These are phyloP conservation scores for Pammene fasciana DNA, from an alignment of 2,888 invertebrate species.

Conservation along the genomic window DNA sequence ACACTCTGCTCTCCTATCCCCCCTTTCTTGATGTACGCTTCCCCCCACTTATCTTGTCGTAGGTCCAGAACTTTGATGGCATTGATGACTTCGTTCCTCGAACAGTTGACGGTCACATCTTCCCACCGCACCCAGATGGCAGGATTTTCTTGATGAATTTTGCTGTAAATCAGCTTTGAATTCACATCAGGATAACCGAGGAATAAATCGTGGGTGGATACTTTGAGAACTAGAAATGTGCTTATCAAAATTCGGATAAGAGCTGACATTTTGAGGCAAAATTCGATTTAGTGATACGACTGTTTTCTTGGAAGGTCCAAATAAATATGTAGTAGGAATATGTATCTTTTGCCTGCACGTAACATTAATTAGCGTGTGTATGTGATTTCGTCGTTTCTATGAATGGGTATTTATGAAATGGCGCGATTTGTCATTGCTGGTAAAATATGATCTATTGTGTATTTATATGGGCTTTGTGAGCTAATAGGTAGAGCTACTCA, in stretches of 20 bases:
- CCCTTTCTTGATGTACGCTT: slow-evolving; percentile 63
- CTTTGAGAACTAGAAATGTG: slow-evolving; percentile 5
- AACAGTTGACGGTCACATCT: slow-evolving; percentile 63
- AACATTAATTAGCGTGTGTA: slow-evolving; percentile 25
- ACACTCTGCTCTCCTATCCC: slow-evolving; percentile 68
- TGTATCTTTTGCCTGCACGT: slow-evolving; percentile 7
- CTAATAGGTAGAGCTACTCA: background rate
- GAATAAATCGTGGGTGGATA: slow-evolving; percentile 40
- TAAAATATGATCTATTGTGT: slow-evolving; percentile 24
- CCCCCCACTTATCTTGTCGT: slow-evolving; percentile 65
- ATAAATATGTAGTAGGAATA: slow-evolving; percentile 20
- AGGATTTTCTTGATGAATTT: slow-evolving; percentile 69
- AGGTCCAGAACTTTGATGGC: slow-evolving; percentile 66
- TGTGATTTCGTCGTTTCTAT: slow-evolving; percentile 39
- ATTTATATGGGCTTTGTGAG: slow-evolving; percentile 18
- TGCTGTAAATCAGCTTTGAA: slow-evolving; percentile 66
- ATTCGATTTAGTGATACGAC: slow-evolving; percentile 6
- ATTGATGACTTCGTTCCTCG: slow-evolving; percentile 64
- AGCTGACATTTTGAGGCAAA: slow-evolving; percentile 14
- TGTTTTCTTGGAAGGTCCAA: slow-evolving; percentile 12
- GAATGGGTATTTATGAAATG: slow-evolving; percentile 41
- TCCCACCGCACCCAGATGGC: slow-evolving; percentile 67
- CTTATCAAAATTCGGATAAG: background rate
- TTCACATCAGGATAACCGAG: slow-evolving; percentile 63
- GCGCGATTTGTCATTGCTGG: slow-evolving; percentile 23